Percentiles rank a stretch among this genome's conserved stretches.
Conservation (phyloP, 2,113 vertebrate genomes). For the Hylia prasina region DNA sequence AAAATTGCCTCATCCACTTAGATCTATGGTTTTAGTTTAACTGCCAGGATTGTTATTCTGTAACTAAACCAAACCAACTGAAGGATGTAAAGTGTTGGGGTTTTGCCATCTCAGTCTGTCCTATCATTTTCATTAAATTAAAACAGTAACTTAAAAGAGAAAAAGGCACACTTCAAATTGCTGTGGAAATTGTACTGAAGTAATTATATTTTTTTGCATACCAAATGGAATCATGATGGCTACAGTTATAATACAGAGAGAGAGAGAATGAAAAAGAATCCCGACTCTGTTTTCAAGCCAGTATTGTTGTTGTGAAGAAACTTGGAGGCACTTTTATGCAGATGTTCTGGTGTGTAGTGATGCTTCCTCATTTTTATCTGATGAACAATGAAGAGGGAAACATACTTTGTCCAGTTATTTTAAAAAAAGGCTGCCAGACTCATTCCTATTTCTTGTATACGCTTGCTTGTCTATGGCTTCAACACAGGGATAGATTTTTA, state of each 20-base stretch:
- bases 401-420: not conserved
- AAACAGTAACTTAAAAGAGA: not conserved
- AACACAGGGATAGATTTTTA: not conserved
- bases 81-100: not conserved
- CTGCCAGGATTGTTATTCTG: not conserved
- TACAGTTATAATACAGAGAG: not conserved
- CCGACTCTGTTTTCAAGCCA: not conserved
- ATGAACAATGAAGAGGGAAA: not conserved
- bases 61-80: not conserved
- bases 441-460: not conserved
- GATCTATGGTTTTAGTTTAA: not conserved
- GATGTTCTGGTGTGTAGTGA: not conserved
- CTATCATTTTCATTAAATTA: not conserved
- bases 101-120: not conserved
- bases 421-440: not conserved
- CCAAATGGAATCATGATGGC: constrained; percentile 12
- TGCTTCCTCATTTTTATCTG: not conserved
- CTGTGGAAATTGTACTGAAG: not conserved
- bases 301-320: not conserved
- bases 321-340: not conserved
- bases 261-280: not conserved
- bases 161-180: not conserved
- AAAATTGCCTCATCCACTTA: not conserved
- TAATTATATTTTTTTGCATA: constrained; percentile 5
- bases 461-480: not conserved